Percentiles rank a stretch among this genome's conserved stretches.
These are phyloP conservation scores for Cossypha caffra DNA, from an alignment of 2,797 vertebrate species.

Conservation along the genomic window DNA sequence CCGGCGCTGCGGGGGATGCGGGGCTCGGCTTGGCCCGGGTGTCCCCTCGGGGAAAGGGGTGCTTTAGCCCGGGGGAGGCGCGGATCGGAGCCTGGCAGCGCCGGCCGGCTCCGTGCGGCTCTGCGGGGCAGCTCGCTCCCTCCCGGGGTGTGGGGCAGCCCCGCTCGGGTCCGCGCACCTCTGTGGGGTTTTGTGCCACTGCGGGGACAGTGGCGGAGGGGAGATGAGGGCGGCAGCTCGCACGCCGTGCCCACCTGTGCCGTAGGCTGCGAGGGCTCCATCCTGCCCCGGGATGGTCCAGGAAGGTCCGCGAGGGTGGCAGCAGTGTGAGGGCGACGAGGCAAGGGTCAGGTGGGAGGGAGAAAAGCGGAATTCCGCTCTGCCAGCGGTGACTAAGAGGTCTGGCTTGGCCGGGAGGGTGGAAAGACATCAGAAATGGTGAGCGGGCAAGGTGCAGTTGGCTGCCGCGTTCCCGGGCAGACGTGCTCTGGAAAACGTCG, in stretches of 20 bases:
- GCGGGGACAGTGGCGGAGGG: neutral
- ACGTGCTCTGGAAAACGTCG: neutral
- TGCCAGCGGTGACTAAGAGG: neutral
- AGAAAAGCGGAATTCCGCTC: neutral
- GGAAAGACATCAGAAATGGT: neutral
- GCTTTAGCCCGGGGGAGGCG: fast-evolving
- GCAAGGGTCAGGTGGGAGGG: neutral
- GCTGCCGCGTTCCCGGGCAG: neutral
- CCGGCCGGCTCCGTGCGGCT: neutral
- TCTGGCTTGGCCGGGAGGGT: neutral
- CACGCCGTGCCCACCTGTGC: neutral
- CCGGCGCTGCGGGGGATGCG: neutral
- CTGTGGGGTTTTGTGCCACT: neutral
- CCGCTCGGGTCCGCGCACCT: fast-evolving
- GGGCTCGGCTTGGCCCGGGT: neutral
- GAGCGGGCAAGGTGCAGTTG: neutral
- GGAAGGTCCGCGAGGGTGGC: neutral
- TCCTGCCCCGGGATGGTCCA: neutral
- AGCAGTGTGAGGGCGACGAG: neutral
- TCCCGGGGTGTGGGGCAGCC: fast-evolving
- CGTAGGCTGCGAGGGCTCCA: fast-evolving
- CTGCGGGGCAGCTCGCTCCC: neutral
- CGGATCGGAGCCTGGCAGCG: neutral
- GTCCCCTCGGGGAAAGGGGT: neutral
- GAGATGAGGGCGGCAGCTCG: fast-evolving